A percentile compares a stretch with the other conserved stretches of the same genome.
phyloP scores from a whole-genome alignment of 2,888 invertebrate species.

The Hemistola chrysoprasaria region DNA sequence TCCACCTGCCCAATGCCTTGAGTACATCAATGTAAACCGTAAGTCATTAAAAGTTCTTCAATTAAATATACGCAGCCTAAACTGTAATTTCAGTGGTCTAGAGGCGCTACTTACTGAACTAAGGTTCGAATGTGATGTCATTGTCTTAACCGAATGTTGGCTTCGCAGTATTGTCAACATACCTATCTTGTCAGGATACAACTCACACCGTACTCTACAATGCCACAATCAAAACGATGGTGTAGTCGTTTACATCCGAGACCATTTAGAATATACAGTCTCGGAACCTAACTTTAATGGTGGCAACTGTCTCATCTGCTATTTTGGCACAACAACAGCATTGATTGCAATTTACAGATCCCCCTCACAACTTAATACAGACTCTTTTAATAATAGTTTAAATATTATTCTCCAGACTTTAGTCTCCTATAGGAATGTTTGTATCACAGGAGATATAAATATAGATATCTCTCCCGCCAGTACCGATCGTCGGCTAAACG shows the following conservation, averaged over 20 bases:
- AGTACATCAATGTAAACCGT: background rate
- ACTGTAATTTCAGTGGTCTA: background rate
- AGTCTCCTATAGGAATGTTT: background rate
- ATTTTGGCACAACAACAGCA: background rate
- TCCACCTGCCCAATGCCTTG: background rate
- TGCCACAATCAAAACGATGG: slow-evolving; percentile 1
- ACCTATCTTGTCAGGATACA: background rate
- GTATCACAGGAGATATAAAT: slow-evolving; percentile 20
- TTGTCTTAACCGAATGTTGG: slow-evolving; percentile 2
- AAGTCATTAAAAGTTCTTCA: slow-evolving; percentile 2
- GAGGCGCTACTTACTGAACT: background rate
- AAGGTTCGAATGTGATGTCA: slow-evolving; percentile 1
- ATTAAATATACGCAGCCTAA: slow-evolving; percentile 1
- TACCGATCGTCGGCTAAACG: slow-evolving; percentile 5
- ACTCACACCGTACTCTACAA: background rate
- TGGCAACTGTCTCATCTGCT: slow-evolving; percentile 1
- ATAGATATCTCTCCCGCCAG: slow-evolving; percentile 6
- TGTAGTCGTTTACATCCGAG: background rate
- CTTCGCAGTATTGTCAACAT: background rate
- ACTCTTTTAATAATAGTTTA: slow-evolving; percentile 1
- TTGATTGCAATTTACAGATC: slow-evolving; percentile 23
- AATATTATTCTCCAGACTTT: background rate
- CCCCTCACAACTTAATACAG: slow-evolving; percentile 5
- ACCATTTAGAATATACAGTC: background rate
- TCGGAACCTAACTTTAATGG: background rate